phyloP scores from a whole-genome alignment of 2,888 invertebrate species.

The Plebejus melissa region DNA sequence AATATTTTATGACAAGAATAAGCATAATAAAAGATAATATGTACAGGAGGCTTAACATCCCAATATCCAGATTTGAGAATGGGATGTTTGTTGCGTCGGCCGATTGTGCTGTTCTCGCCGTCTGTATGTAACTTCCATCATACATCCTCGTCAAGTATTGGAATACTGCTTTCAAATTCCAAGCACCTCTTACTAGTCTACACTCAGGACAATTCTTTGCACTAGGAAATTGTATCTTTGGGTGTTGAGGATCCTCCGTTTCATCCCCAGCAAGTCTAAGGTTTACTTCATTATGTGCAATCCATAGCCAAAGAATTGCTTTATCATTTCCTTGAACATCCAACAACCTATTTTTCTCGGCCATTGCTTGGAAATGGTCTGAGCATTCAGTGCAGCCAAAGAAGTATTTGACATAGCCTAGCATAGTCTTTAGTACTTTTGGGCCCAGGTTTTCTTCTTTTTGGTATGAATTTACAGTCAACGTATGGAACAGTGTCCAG shows the following conservation, averaged over 20 bases:
- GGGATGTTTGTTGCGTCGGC: slow-evolving; percentile 60
- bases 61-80: slow-evolving; percentile 84
- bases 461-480: slow-evolving; percentile 88
- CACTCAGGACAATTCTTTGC: slow-evolving; percentile 83
- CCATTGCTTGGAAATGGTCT: slow-evolving; percentile 93
- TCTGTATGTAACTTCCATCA: slow-evolving; percentile 53
- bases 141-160: slow-evolving; percentile 79
- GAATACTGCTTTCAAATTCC: slow-evolving; percentile 82
- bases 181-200: slow-evolving; percentile 74
- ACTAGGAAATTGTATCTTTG: slow-evolving; percentile 94
- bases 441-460: slow-evolving; percentile 76
- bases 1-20: slow-evolving; percentile 86
- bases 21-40: slow-evolving; percentile 86
- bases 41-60: slow-evolving; percentile 87
- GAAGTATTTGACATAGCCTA: slow-evolving; percentile 93
- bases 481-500: slow-evolving; percentile 96
- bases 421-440: slow-evolving; percentile 88
- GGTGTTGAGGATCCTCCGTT: slow-evolving; percentile 94
- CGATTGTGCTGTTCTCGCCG: slow-evolving; percentile 44
- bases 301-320: slow-evolving; percentile 95
- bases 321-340: slow-evolving; percentile 85
- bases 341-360: slow-evolving; percentile 82
- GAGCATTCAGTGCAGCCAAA: slow-evolving; percentile 96
- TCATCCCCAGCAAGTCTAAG: slow-evolving; percentile 89
- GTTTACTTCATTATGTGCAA: slow-evolving; percentile 96